Conservation (phyloP, 2,888 invertebrate species). For the Dryococelus australis region DNA sequence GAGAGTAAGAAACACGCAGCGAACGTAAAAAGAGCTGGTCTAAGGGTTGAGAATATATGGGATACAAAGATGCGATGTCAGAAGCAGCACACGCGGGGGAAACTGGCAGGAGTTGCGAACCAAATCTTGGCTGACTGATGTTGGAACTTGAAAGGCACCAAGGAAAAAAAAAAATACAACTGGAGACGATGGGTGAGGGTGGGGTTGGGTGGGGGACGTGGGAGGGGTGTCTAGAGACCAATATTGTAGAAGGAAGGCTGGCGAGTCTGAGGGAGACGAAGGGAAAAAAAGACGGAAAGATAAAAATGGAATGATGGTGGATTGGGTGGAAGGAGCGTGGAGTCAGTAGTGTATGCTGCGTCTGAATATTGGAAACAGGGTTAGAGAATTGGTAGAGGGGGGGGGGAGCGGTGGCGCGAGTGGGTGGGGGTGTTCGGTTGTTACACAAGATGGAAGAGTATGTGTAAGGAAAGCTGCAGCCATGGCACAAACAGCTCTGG, state of each 20-base stretch:
- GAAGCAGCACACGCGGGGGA: conserved; percentile 33
- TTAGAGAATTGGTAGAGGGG: conserved; percentile 27
- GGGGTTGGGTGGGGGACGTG: neutral
- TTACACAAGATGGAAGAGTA: conserved; percentile 30
- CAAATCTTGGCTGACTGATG: conserved; percentile 41
- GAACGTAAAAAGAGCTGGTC: conserved; percentile 2
- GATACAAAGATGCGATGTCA: conserved; percentile 39
- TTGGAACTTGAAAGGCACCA: conserved; percentile 41
- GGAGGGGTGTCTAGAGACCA: conserved; percentile 33
- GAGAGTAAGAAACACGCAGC: conserved; percentile 28
- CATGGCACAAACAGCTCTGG: conserved; percentile 16
- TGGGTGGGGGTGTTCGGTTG: conserved; percentile 26
- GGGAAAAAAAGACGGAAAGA: conserved; percentile 32
- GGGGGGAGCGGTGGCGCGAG: conserved; percentile 31
- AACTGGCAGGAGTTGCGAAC: conserved; percentile 27
- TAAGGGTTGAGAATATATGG: conserved; percentile 30
- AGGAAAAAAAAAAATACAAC: conserved; percentile 29
- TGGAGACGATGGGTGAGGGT: neutral
- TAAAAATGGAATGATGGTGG: conserved; percentile 37
- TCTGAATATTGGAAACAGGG: conserved; percentile 39
- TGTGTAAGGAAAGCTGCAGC: conserved; percentile 29
- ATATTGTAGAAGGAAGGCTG: conserved; percentile 41
- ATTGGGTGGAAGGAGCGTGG: conserved; percentile 12
- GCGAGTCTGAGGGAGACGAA: conserved; percentile 17
- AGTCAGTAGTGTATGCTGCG: conserved; percentile 30